A percentile compares a stretch with the other conserved stretches of the same genome.
Evolutionary conservation across 2,888 invertebrate genomes (phyloP).

Genomic region (Campoletis raptor): DNA sequence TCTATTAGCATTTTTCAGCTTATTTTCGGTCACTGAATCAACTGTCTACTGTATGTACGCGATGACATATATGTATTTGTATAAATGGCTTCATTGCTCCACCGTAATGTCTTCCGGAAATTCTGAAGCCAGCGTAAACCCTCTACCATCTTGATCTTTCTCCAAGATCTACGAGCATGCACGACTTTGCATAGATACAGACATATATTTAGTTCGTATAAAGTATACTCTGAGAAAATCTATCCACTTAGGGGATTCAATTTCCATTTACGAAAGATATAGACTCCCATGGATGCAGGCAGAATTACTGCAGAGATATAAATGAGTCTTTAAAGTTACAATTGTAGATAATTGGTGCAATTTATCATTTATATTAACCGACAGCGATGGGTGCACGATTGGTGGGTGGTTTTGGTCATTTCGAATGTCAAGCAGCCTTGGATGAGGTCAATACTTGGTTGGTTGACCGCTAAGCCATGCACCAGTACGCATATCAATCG

Average conservation of each 20-base stretch:
- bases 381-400: neutral
- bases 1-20: neutral
- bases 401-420: neutral
- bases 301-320: neutral
- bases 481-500: neutral
- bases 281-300: neutral
- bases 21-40: neutral
- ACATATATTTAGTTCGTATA: neutral
- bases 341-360: neutral
- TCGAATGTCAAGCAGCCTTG: neutral
- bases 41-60: neutral
- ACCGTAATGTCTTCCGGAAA: conserved; percentile 54
- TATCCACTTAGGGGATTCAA: conserved; percentile 27
- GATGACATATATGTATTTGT: conserved; percentile 30
- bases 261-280: conserved; percentile 11
- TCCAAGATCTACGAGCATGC: neutral
- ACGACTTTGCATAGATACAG: conserved; percentile 2
- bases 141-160: conserved; percentile 26
- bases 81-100: conserved; percentile 38
- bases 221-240: conserved; percentile 24
- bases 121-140: conserved; percentile 46
- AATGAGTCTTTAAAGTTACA: neutral
- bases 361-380: conserved; percentile 6
- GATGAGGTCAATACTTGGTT: conserved; percentile 9
- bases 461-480: conserved; percentile 7